Conservation (phyloP, 2,888 invertebrate species). For the Koerneria pararmatus region DNA sequence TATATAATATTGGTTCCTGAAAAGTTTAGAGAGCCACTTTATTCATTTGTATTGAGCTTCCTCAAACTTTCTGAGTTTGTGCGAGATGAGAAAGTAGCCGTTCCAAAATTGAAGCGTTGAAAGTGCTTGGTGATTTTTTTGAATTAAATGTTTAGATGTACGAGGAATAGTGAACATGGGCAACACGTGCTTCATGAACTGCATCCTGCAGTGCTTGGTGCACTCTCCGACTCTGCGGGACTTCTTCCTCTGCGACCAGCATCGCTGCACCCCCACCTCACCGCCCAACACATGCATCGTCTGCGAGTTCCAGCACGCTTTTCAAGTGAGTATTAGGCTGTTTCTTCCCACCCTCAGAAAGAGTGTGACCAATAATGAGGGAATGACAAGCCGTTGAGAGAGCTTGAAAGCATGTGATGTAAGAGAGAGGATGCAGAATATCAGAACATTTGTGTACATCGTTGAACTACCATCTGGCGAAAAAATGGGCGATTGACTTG, state of each 20-base stretch:
- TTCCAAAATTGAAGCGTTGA: constrained; percentile 8
- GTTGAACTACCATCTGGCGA: too few species aligned
- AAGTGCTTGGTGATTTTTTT: constrained; percentile 3
- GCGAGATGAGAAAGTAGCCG: too few species aligned
- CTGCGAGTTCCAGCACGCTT: constrained; percentile 88
- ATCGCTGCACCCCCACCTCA: constrained; percentile 69
- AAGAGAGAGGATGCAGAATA: too few species aligned
- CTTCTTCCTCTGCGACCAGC: constrained; percentile 88
- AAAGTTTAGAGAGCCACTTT: too few species aligned
- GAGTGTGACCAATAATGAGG: too few species aligned
- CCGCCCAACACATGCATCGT: constrained; percentile 69
- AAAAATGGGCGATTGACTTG: too few species aligned
- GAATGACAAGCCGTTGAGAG: too few species aligned
- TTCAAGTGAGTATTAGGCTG: constrained; percentile 73
- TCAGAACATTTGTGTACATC: too few species aligned
- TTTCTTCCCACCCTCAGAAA: too few species aligned
- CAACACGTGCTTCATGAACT: constrained; percentile 97
- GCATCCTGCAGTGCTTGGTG: constrained; percentile 77
- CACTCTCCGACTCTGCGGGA: constrained; percentile 90
- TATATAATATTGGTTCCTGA: neutral
- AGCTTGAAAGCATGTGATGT: too few species aligned
- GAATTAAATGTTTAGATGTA: constrained; percentile 68
- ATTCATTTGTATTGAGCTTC: too few species aligned
- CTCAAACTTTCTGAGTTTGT: too few species aligned
- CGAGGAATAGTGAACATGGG: constrained; percentile 91